Conservation (phyloP, 2,888 invertebrate species). For the Seira ritae region DNA sequence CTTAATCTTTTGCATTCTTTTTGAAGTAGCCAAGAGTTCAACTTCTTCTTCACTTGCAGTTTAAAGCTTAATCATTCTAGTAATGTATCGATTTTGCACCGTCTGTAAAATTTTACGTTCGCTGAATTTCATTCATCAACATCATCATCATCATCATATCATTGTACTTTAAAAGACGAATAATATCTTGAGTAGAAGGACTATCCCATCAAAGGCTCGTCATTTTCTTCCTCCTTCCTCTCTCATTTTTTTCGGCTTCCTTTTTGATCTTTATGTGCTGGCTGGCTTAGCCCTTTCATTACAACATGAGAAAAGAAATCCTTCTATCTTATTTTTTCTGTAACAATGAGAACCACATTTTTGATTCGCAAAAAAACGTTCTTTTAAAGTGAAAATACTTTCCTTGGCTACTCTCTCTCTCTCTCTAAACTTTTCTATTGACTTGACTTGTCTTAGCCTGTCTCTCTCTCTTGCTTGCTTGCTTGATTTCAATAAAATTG, state of each 20-base stretch:
- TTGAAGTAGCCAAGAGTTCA: neutral
- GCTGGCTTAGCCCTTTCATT: slow-evolving; percentile 1
- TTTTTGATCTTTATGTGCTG: slow-evolving; percentile 5
- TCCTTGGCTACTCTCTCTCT: neutral
- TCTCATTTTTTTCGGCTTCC: slow-evolving; percentile 7
- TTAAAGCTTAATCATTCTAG: neutral
- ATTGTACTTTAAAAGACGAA: too few relatives aligned
- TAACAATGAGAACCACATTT: neutral
- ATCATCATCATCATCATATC: too few relatives aligned
- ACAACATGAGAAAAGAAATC: neutral
- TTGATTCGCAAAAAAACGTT: neutral
- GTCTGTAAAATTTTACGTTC: neutral
- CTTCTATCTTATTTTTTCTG: neutral
- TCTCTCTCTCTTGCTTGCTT: neutral
- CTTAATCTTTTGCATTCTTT: neutral
- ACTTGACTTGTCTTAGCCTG: neutral
- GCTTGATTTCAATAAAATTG: slow-evolving; percentile 15
- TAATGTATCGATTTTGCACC: neutral
- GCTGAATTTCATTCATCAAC: neutral
- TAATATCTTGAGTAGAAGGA: neutral
- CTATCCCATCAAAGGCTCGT: neutral
- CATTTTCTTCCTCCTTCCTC: slow-evolving; percentile 8
- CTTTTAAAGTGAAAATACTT: neutral
- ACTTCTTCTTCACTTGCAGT: neutral
- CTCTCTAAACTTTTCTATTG: neutral